Evolutionary conservation across 2,888 invertebrate species (phyloP).

Genomic region (Argyresthia albistria): DNA sequence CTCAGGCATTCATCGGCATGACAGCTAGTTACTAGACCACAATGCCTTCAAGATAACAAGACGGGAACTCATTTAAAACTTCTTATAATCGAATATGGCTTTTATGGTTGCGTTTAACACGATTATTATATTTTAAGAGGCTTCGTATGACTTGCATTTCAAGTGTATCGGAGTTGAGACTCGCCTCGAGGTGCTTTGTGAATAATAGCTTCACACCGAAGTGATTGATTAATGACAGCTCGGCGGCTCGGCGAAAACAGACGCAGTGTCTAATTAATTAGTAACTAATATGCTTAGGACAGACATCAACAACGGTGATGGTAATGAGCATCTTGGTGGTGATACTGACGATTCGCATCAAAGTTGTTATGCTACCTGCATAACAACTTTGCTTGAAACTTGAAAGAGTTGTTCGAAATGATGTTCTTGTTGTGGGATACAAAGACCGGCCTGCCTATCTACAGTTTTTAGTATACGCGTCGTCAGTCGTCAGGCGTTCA

Average conservation of each 20-base stretch:
- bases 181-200: slow-evolving; percentile 44
- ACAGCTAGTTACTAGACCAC: slow-evolving; percentile 43
- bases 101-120: slow-evolving; percentile 68
- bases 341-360: too few relatives aligned
- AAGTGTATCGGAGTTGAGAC: slow-evolving; percentile 24
- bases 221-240: slow-evolving; percentile 67
- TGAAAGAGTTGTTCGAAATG: too few relatives aligned
- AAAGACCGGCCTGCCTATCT: too few relatives aligned
- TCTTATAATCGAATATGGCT: slow-evolving; percentile 64
- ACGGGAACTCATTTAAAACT: slow-evolving; percentile 60
- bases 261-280: slow-evolving; percentile 62
- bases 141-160: slow-evolving; percentile 65
- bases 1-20: slow-evolving; percentile 27
- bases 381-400: too few relatives aligned
- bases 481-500: too few relatives aligned
- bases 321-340: too few relatives aligned
- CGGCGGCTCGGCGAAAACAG: slow-evolving; percentile 55
- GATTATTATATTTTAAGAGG: slow-evolving; percentile 71
- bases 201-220: slow-evolving; percentile 46
- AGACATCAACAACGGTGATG: too few relatives aligned
- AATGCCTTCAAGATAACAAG: slow-evolving; percentile 55
- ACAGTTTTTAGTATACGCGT: too few relatives aligned
- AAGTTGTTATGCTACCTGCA: too few relatives aligned
- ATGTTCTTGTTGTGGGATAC: too few relatives aligned
- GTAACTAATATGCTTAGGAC: slow-evolving; percentile 5